Base-by-base conservation (phyloP, 2,113 vertebrate species). In the Isurus oxyrinchus region DNA sequence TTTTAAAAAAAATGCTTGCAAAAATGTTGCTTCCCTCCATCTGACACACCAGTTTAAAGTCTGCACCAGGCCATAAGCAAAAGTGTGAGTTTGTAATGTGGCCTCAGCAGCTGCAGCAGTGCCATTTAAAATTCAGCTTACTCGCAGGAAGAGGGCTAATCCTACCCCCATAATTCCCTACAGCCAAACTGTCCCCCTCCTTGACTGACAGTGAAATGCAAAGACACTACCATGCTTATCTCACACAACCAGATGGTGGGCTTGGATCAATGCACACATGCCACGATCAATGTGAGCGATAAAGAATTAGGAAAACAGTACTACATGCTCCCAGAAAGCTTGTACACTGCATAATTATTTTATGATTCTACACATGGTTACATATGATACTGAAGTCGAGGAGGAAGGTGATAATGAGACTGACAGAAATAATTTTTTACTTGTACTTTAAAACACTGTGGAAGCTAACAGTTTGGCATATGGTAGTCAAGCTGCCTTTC, bases 181-280 rank as follows among this genome's bases (percentile, higher is more conserved):
- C 99, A 99, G 99, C 99, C 99, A 99, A 99, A 99, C 98, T 98
- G 98, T 98, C 98, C 99, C 99, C 98, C 98, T 99, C 98, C 98
- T 98, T 98, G 98, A 99, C 98, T 99, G 99, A 99, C 99, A 99
- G 99, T 99, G 99, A 98, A 99, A 98, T 98, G 99, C 99, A 99
- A 99, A 99, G 99, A 99, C 99, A 99, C 99, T 99, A 98, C 98
- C 99, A 99, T 96, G 99, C 99, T 99, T 99, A 99, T 99, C 99
- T 99, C 99, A 99, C 99, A 98, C 98, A 98, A 99, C 99, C 99
- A 99, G 99, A 99, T 99, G 99, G 99, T 99, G 98, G 99, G 99
- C 99, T 99, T 99, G 99, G 99, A 99, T 99, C 99, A 99, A 99
- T 99, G 99, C 99, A 99, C 99, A 99, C 99, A 99, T 98, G 98